Evolutionary conservation across 2,888 invertebrate species (phyloP).

Genomic region (Agrotis puta): DNA sequence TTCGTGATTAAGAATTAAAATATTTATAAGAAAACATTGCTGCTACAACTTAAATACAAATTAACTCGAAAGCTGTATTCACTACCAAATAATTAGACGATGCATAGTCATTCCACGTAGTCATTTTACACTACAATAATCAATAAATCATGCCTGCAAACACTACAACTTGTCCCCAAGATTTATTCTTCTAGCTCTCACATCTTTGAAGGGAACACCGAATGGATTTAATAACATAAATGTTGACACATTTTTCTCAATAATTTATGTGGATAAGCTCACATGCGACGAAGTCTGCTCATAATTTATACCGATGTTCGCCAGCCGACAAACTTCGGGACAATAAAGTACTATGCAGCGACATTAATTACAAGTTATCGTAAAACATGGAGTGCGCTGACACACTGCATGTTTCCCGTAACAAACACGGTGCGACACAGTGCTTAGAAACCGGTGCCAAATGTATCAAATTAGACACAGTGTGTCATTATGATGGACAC

Average conservation of each 20-base stretch:
- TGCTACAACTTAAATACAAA: conserved; percentile 47
- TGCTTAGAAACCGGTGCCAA: conserved; percentile 56
- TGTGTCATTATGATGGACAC: conserved; percentile 42
- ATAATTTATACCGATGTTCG: conserved; percentile 77
- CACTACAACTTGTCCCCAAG: conserved; percentile 65
- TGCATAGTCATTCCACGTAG: conserved; percentile 48
- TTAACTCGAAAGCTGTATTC: conserved; percentile 47
- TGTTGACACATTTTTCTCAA: conserved; percentile 77
- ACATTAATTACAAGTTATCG: conserved; percentile 87
- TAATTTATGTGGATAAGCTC: conserved; percentile 76
- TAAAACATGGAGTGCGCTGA: conserved; percentile 76
- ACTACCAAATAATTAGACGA: conserved; percentile 54
- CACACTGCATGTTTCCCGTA: conserved; percentile 70
- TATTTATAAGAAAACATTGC: conserved; percentile 28
- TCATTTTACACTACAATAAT: conserved; percentile 58
- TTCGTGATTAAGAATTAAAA: conserved; percentile 40
- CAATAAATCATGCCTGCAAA: conserved; percentile 61
- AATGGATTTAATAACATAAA: conserved; percentile 71
- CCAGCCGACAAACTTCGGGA: conserved; percentile 74
- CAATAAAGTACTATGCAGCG: conserved; percentile 82
- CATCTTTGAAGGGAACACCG: conserved; percentile 67
- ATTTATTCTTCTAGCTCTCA: conserved; percentile 61
- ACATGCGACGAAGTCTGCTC: conserved; percentile 73
- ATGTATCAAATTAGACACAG: conserved; percentile 55
- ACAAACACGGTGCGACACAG: conserved; percentile 67